These are phyloP conservation scores for Gymnoscopelus microlampas DNA, from an alignment of 2,797 vertebrate genomes.

Conservation along the genomic window DNA sequence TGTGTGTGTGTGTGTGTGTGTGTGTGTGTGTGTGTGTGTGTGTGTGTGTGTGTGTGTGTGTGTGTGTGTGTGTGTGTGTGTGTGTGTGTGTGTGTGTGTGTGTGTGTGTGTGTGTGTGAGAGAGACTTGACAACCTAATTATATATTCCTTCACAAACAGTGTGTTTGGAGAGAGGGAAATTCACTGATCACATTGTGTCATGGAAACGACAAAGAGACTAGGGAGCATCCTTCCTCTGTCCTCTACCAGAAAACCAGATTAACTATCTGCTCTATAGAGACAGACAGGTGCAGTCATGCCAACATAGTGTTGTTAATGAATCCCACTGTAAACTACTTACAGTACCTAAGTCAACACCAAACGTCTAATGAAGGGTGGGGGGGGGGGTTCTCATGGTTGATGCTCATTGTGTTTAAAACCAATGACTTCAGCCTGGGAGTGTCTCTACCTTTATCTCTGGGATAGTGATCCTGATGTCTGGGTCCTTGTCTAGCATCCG, in stretches of 20 bases:
- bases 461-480: slow-evolving; percentile 90
- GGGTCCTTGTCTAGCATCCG: slow-evolving; percentile 96
- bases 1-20: slow-evolving; percentile 4
- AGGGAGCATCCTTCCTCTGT: slow-evolving; percentile 19
- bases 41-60: neutral
- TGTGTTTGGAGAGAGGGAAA: slow-evolving; percentile 50
- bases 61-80: slow-evolving; percentile 3
- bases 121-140: slow-evolving; percentile 28
- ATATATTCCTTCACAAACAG: slow-evolving; percentile 37
- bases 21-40: neutral
- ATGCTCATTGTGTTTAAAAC: neutral
- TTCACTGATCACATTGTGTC: slow-evolving; percentile 39
- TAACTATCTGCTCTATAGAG: slow-evolving; percentile 12
- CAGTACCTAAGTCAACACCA: slow-evolving; percentile 9
- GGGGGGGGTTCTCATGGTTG: no score
- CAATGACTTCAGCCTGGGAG: neutral
- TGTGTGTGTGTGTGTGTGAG: neutral
- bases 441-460: slow-evolving; percentile 90
- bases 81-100: neutral
- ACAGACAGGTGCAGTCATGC: slow-evolving; percentile 36
- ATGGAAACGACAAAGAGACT: slow-evolving; percentile 33
- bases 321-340: neutral
- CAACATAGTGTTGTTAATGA: slow-evolving; percentile 12
- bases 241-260: no score
- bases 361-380: neutral